Evolutionary conservation across 1,140 invertebrate species (phyloP).

Genomic region (Proales similis): DNA sequence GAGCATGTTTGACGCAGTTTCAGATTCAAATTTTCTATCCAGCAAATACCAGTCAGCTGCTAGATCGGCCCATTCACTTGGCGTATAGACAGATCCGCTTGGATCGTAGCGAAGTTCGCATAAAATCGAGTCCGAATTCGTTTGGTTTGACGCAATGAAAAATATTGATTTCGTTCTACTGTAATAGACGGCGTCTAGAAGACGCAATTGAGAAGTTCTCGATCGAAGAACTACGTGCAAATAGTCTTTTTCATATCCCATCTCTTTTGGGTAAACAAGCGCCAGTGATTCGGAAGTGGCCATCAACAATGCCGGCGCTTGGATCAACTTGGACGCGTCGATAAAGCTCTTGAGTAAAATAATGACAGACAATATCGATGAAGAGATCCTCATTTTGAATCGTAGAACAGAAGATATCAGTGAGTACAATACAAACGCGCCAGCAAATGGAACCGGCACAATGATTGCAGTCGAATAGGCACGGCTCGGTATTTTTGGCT

Average conservation of each 20-base stretch:
- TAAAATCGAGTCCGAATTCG: background rate
- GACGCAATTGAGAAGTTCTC: background rate
- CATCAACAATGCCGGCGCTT: conserved; percentile 12
- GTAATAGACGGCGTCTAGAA: conserved; percentile 28
- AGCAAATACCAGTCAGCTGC: conserved; percentile 12
- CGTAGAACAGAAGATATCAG: no score
- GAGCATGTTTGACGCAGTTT: conserved; percentile 30
- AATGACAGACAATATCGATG: no score
- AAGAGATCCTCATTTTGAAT: no score
- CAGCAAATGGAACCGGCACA: no score
- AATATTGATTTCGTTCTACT: conserved; percentile 32
- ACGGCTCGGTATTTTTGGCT: no score
- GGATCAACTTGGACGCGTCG: no score
- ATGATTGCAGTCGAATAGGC: no score
- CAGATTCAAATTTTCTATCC: background rate
- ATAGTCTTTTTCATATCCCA: conserved; percentile 37
- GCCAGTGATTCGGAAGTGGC: conserved; percentile 12
- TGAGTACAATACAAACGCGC: no score
- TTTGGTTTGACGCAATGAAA: conserved; percentile 21
- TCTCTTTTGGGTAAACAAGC: conserved; percentile 33
- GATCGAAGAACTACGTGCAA: conserved; percentile 15
- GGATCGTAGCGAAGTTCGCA: background rate
- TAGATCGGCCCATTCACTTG: background rate
- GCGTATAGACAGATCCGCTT: background rate
- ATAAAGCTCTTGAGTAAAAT: no score